phyloP scores from a whole-genome alignment of 2,888 invertebrate genomes.

The Aplocera efformata region DNA sequence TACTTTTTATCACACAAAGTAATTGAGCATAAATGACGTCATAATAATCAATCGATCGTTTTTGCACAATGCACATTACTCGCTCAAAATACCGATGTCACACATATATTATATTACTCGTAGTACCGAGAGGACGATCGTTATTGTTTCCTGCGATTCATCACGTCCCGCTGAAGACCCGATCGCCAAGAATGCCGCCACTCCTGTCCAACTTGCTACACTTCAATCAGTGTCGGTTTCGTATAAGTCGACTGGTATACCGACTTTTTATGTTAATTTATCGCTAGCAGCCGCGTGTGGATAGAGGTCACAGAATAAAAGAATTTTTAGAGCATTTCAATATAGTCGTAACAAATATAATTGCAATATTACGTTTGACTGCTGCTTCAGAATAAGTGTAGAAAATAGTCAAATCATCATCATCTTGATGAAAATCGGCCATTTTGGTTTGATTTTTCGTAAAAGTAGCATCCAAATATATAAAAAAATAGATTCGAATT shows the following conservation, averaged over 20 bases:
- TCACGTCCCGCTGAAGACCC: conserved; percentile 20
- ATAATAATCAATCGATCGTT: conserved; percentile 2
- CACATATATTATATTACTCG: background rate
- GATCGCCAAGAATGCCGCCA: conserved; percentile 37
- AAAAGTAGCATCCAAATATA: no score
- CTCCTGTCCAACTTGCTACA: conserved; percentile 36
- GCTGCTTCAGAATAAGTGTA: no score
- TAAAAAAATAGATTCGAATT: no score
- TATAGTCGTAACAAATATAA: background rate
- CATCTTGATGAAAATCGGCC: no score
- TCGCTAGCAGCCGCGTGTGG: background rate
- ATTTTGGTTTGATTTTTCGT: no score
- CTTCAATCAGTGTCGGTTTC: conserved; percentile 30
- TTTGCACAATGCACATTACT: conserved; percentile 6
- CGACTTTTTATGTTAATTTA: conserved; percentile 16
- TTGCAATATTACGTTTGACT: no score
- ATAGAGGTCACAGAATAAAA: conserved; percentile 9
- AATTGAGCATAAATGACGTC: conserved; percentile 3
- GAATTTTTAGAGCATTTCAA: conserved; percentile 3
- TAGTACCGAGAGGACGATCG: conserved; percentile 6
- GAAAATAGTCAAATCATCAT: no score
- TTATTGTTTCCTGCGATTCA: conserved; percentile 33
- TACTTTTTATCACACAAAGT: no score
- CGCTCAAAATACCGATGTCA: conserved; percentile 7
- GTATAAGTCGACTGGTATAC: conserved; percentile 18